Evolutionary conservation across 2,113 vertebrate genomes (phyloP).

Genomic region (Callaeas wilsoni): DNA sequence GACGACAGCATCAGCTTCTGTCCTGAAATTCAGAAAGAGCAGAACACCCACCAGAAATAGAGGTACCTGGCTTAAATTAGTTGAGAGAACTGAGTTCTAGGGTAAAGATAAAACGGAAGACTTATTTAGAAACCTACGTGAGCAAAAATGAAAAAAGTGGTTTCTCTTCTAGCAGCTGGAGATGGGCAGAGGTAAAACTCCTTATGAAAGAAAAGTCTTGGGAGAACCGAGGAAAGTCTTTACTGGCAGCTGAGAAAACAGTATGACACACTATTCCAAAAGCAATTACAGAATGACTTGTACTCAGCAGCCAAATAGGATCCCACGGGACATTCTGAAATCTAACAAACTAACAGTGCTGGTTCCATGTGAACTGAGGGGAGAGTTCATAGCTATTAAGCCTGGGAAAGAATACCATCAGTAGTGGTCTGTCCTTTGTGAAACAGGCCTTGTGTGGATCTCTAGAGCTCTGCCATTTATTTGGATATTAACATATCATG

Average conservation of each 20-base stretch:
- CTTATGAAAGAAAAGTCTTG: background rate
- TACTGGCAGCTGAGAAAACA: conserved; percentile 33
- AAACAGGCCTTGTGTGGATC: background rate
- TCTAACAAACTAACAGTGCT: background rate
- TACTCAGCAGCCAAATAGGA: background rate
- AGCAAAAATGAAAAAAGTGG: background rate
- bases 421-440: background rate
- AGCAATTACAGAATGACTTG: background rate
- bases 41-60: background rate
- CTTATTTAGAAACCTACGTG: background rate
- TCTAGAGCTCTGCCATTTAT: background rate
- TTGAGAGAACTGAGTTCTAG: background rate
- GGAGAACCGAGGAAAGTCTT: background rate
- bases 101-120: background rate
- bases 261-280: background rate
- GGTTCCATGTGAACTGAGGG: background rate
- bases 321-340: background rate
- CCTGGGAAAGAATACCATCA: background rate
- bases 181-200: background rate
- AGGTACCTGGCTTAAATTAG: background rate
- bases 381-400: background rate
- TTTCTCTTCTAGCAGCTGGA: background rate
- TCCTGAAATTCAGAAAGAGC: background rate
- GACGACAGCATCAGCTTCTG: background rate
- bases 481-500: background rate